A percentile compares a stretch with the other conserved stretches of the same genome.
Conservation (phyloP, 2,797 vertebrate species). For the Molossus molossus region DNA sequence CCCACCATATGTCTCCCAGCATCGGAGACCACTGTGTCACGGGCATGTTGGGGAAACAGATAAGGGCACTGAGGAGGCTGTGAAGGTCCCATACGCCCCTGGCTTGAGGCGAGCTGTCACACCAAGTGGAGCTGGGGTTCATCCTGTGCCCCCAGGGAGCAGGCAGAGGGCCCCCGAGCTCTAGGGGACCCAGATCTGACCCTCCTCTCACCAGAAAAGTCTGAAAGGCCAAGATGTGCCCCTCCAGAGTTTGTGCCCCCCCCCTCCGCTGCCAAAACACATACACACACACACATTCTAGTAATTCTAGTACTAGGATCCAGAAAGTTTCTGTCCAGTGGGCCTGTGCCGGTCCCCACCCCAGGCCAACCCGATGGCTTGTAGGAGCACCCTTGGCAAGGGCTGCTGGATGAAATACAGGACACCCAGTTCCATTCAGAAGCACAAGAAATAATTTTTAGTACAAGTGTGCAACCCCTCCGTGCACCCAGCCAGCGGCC, state of each 20-base stretch:
- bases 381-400: background rate
- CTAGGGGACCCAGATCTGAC: background rate
- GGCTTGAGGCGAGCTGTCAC: background rate
- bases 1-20: background rate
- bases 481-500: background rate
- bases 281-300: too few species aligned
- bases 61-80: background rate
- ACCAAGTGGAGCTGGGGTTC: background rate
- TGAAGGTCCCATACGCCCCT: fast-evolving
- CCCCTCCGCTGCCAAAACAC: too few species aligned
- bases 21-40: background rate
- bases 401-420: background rate
- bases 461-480: background rate
- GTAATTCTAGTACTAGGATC: background rate
- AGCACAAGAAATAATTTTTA: background rate
- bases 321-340: background rate
- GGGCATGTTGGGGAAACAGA: background rate
- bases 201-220: background rate
- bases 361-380: background rate
- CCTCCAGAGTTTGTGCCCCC: background rate
- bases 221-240: background rate
- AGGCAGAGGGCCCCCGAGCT: background rate
- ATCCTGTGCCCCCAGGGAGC: background rate
- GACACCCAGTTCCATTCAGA: background rate
- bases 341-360: too few species aligned